Evolutionary conservation across 2,888 invertebrate genomes (phyloP), one percentile per base, ranked within the genome.

Genomic region (Carterocephalus palaemon): DNA sequence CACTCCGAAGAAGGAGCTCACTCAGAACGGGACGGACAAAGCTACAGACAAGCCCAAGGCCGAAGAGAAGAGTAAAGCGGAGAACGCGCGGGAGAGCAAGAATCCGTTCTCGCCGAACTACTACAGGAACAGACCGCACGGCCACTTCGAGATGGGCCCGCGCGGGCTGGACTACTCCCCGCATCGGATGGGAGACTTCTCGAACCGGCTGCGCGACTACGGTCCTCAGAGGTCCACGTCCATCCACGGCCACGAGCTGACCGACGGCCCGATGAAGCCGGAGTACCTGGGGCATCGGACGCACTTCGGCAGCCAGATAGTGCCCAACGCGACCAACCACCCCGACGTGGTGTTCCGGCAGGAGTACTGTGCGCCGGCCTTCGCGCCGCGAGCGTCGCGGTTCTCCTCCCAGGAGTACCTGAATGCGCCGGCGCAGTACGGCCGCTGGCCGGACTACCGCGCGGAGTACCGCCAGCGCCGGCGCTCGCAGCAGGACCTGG

Each of bases 391-490:
- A 1, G 78, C 84, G 2, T 75, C 84, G 2, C 56, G 88, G 41
- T 87, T 87, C 52, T 86, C 87, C 0, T 87, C 88, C 3, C 87
- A 87, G 64, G 88, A 88, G 74, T 86, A 87, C 36, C 52, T 88
- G 64, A 83, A 85, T 43, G 77, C 77, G 13, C 80, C 84, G 1
- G 76, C 77, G 22, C 78, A 81, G 60, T 78, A 75, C 46, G 84
- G 78, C 0, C 62, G 86, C 9, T 87, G 85, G 79, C 80, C 78
- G 2, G 85, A 85, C 56, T 75, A 82, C 50, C 56, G 86, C 5
- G 70, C 75, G 8, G 87, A 87, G 61, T 86, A 81, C 48, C 62
- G 86, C 1, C 86, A 86, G 58, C 72, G 88, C 1, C 66, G 88
- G 9, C 70, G 88, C 9, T 87, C 86, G 4, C 87, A 87, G 56